A percentile compares a stretch with the other conserved stretches of the same genome.
Evolutionary conservation across 2,113 vertebrate species (phyloP).

Genomic region (Cyprinodon brontotheroides): DNA sequence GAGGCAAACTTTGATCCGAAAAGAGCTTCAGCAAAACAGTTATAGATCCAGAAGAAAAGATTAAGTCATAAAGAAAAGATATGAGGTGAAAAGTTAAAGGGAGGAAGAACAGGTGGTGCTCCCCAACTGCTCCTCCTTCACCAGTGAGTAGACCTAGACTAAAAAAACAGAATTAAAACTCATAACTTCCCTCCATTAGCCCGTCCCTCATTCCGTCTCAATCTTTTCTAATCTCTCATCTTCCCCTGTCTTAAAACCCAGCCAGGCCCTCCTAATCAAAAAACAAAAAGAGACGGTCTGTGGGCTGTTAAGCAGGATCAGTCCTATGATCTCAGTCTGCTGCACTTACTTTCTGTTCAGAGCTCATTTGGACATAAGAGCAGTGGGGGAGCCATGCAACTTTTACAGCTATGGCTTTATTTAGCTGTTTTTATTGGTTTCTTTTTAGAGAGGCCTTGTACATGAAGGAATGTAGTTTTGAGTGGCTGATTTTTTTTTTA

Average conservation of each 20-base stretch:
- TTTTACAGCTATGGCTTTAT: slow-evolving; percentile 37
- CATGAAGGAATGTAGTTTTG: slow-evolving; percentile 23
- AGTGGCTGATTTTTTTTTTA: neutral
- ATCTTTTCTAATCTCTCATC: slow-evolving; percentile 45
- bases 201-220: slow-evolving; percentile 31
- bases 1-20: neutral
- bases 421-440: slow-evolving; percentile 41
- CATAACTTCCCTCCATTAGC: slow-evolving; percentile 22
- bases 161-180: slow-evolving; percentile 42
- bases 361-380: slow-evolving; percentile 35
- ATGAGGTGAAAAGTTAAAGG: slow-evolving; percentile 40
- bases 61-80: slow-evolving; percentile 15
- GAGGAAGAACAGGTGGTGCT: slow-evolving; percentile 33
- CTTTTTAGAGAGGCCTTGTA: slow-evolving; percentile 21
- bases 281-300: slow-evolving; percentile 52
- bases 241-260: slow-evolving; percentile 30
- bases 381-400: slow-evolving; percentile 9
- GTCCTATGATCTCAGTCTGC: slow-evolving; percentile 55
- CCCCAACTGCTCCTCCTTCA: slow-evolving; percentile 30
- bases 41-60: slow-evolving; percentile 4
- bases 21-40: neutral
- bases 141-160: slow-evolving; percentile 63
- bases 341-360: slow-evolving; percentile 32
- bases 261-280: slow-evolving; percentile 64
- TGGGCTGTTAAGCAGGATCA: slow-evolving; percentile 57